These are phyloP conservation scores for Coracopsis vasa DNA, from an alignment of 2,113 vertebrate species.

Conservation along the genomic window DNA sequence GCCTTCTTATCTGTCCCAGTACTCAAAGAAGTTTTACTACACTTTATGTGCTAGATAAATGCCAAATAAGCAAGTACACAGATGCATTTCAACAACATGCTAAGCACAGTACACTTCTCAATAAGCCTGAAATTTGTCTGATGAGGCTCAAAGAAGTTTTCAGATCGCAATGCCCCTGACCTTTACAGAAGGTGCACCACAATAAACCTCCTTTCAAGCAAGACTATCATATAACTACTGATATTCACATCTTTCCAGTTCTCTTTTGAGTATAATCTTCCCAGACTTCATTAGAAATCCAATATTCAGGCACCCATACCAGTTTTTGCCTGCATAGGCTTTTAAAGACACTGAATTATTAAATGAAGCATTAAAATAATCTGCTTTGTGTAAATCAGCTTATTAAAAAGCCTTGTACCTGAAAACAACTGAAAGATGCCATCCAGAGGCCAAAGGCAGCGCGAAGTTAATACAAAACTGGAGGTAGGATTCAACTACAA, in stretches of 20 bases:
- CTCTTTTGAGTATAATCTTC: not conserved
- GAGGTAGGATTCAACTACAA: not conserved
- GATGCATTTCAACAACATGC: not conserved
- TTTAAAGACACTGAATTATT: not conserved
- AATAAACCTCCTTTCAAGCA: not conserved
- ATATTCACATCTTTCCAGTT: not conserved
- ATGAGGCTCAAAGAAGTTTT: not conserved
- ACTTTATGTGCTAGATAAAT: not conserved
- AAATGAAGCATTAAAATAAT: not conserved
- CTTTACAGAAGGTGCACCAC: not conserved
- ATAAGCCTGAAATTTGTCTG: not conserved
- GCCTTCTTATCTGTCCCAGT: not conserved
- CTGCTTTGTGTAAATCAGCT: not conserved
- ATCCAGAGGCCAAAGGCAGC: slow-evolving; percentile 56
- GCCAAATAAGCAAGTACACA: not conserved
- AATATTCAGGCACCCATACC: not conserved
- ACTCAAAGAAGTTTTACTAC: not conserved
- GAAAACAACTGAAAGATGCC: slow-evolving; percentile 52
- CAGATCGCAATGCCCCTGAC: not conserved
- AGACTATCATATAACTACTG: not conserved
- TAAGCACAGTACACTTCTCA: not conserved
- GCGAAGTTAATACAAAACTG: not conserved
- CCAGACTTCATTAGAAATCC: not conserved
- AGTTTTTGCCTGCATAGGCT: not conserved
- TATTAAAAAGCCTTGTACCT: not conserved